phyloP scores from a whole-genome alignment of 1,140 invertebrate genomes.

The Maniola jurtina region DNA sequence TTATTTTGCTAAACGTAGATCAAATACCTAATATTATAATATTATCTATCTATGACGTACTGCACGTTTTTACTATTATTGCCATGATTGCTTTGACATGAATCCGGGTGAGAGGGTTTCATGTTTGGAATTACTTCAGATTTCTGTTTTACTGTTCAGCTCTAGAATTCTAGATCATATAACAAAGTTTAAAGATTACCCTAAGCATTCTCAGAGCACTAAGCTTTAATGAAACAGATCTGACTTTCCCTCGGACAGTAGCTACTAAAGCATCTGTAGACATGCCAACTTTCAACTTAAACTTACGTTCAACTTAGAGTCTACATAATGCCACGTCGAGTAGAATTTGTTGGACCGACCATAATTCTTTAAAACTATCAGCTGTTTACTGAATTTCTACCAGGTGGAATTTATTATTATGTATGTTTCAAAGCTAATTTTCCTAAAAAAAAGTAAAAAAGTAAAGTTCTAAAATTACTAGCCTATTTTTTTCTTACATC shows the following conservation, averaged over 20 bases:
- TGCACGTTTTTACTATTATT: background rate
- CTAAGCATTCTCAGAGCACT: background rate
- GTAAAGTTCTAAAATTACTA: too few species aligned
- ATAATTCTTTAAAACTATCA: too few species aligned
- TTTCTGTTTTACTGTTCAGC: background rate
- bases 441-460: too few species aligned
- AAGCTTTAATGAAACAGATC: background rate
- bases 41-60: background rate
- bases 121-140: background rate
- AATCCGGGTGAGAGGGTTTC: slow-evolving; percentile 8
- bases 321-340: too few species aligned
- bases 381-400: too few species aligned
- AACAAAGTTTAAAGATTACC: background rate
- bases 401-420: too few species aligned
- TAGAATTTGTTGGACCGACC: too few species aligned
- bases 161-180: background rate
- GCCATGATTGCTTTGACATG: slow-evolving; percentile 4
- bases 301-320: background rate
- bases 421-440: too few species aligned
- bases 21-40: too few species aligned
- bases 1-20: too few species aligned
- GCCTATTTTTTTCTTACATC: too few species aligned
- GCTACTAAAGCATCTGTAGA: background rate
- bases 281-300: background rate
- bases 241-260: background rate